Percentiles rank a stretch among this genome's conserved stretches.
phyloP scores from a whole-genome alignment of 2,113 vertebrate genomes.

The Calyptomena viridis region DNA sequence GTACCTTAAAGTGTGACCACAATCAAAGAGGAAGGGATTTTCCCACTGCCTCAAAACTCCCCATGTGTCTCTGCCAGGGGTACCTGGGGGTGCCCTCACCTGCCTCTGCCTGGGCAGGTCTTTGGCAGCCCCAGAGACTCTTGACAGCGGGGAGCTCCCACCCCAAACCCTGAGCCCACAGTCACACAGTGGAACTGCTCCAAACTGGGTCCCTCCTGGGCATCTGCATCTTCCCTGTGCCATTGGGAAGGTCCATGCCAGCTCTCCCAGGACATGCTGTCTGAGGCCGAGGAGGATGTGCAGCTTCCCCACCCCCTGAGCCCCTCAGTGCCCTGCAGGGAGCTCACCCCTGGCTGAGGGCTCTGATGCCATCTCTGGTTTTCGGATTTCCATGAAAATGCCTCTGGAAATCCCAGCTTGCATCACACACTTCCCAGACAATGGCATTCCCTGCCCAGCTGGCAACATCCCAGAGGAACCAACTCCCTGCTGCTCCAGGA shows the following conservation, averaged over 20 bases:
- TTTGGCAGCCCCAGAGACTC: neutral
- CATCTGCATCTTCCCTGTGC: neutral
- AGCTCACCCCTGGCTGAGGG: neutral
- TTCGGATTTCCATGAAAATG: neutral
- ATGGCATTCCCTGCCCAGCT: neutral
- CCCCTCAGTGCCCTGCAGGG: neutral
- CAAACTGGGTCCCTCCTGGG: neutral
- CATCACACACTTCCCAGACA: neutral
- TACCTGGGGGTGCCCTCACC: no score
- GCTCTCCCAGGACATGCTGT: neutral
- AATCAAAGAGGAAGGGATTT: neutral
- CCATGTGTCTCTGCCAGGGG: neutral
- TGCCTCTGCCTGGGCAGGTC: neutral
- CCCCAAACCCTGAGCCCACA: rapidly evolving
- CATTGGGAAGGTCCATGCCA: neutral
- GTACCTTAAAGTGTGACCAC: neutral
- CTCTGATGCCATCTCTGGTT: no score
- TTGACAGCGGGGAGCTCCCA: rapidly evolving
- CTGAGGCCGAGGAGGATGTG: neutral
- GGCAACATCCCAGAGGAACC: neutral
- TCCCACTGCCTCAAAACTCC: neutral
- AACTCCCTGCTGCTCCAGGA: neutral
- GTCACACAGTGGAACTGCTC: neutral
- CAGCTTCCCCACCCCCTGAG: neutral
- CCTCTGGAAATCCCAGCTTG: neutral